Base-by-base conservation (phyloP, 1,140 invertebrate genomes). In the Diabrotica virgifera region DNA sequence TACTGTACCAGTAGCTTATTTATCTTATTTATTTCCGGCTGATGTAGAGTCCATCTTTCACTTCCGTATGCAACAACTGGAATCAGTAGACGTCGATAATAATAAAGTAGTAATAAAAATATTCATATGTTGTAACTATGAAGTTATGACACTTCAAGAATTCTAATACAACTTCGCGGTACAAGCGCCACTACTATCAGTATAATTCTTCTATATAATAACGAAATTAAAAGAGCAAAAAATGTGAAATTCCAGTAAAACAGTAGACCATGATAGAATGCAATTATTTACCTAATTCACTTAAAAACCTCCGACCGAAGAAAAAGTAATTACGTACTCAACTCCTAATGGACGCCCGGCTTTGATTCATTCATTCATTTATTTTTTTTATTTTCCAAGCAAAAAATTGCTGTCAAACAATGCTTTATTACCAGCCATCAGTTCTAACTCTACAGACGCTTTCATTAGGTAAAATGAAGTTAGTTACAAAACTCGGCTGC, bases 281-380 rank as follows among this genome's bases (percentile, higher is more conserved):
- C 36, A 57, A 57, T 57, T 57, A 57, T 57, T 57, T 57, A 57
- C 55, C 55, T 57, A 57, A 57, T 57, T 57, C 55, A 37, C 35
- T 57, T 57, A 57, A 57, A 57, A 57, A 57, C 55, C 55, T 7
- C 36, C 36, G 55, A 36, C 55, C 55, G 36, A 57, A 57, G 36
- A 57, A 57, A 57, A 57, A 57, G 36, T 37, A 57, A 57, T 57
- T 57, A 57, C 55, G 55, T 57, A 57, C 55, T 12, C 11, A 11
- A n/a, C n/a, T 53, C 14, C 10, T 57, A 57, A 57, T 57, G 36
- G 55, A 24, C 36, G 10, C 5, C 12, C 35, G 55, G 8, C 40
- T 46, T 46, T 46, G 40, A 46, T 46, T n/a, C 40, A 46, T 10
- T 46, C 55, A 24, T 36, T 55, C 13, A 55, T 57, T 57, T 57